phyloP scores from a whole-genome alignment of 2,113 vertebrate species.

The Trematomus loennbergii region DNA sequence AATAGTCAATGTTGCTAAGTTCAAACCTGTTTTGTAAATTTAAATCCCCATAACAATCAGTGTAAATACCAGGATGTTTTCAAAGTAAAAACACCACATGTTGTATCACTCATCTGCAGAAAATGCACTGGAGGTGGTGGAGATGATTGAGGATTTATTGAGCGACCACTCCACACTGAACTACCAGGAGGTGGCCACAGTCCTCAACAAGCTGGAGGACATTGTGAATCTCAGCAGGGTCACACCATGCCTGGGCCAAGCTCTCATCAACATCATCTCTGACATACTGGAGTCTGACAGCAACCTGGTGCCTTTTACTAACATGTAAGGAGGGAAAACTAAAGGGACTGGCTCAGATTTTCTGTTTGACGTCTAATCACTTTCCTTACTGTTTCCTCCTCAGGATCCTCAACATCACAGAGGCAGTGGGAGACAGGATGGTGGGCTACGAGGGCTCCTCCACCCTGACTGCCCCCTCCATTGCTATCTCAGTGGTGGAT shows the following conservation, averaged over 20 bases:
- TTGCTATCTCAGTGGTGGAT: constrained; percentile 84
- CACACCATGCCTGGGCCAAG: constrained; percentile 71
- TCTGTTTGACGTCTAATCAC: not conserved
- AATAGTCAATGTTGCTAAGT: not conserved
- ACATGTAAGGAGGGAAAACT: constrained; percentile 68
- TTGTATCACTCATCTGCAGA: constrained; percentile 57
- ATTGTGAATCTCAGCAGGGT: constrained; percentile 61
- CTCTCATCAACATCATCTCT: constrained; percentile 80
- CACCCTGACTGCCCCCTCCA: constrained; percentile 69
- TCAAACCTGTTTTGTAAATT: not conserved
- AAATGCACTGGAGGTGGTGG: constrained; percentile 75
- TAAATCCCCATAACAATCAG: not conserved
- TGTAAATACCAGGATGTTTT: not conserved
- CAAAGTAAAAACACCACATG: not conserved
- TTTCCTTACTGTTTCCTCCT: not conserved
- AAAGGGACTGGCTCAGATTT: not conserved
- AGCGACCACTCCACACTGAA: constrained; percentile 54
- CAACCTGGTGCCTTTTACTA: constrained; percentile 80
- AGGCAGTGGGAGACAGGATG: constrained; percentile 86
- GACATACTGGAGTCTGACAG: constrained; percentile 79
- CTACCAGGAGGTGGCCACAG: constrained; percentile 69
- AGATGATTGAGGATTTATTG: constrained; percentile 74
- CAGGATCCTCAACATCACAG: constrained; percentile 88
- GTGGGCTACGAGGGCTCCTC: constrained; percentile 71
- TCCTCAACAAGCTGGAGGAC: constrained; percentile 78